Conservation (phyloP, 2,113 vertebrate genomes). For the Poicephalus meyeri region DNA sequence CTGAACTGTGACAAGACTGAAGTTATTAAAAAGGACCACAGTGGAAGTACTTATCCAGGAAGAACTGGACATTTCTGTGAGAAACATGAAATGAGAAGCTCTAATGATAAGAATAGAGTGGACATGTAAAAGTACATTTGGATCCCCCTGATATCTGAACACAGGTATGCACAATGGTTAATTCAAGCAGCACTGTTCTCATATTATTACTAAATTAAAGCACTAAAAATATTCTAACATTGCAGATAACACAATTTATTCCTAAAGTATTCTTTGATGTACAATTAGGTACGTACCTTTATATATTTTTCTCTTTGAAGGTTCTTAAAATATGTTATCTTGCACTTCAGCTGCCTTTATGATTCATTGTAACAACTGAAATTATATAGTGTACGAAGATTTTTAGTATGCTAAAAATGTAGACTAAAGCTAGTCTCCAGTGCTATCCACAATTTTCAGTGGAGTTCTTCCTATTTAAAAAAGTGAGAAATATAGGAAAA, state of each 20-base stretch:
- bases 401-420: slow-evolving; percentile 17
- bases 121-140: slow-evolving; percentile 38
- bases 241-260: slow-evolving; percentile 60
- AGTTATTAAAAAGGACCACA: slow-evolving; percentile 13
- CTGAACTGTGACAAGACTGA: neutral
- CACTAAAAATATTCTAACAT: slow-evolving; percentile 29
- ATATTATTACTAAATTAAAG: slow-evolving; percentile 34
- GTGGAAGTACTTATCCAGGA: slow-evolving; percentile 21
- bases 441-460: neutral
- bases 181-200: slow-evolving; percentile 49
- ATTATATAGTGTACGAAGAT: neutral
- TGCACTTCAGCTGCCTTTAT: slow-evolving; percentile 63
- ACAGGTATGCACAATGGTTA: slow-evolving; percentile 45
- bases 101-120: neutral
- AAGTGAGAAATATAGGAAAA: neutral
- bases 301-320: slow-evolving; percentile 65
- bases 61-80: neutral
- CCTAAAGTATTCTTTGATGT: slow-evolving; percentile 66
- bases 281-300: slow-evolving; percentile 70
- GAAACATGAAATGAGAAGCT: slow-evolving; percentile 28
- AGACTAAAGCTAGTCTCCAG: neutral
- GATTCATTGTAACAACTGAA: slow-evolving; percentile 56
- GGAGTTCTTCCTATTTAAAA: neutral
- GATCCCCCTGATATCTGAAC: slow-evolving; percentile 13
- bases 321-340: slow-evolving; percentile 60